Percentiles rank a stretch among this genome's conserved stretches.
phyloP scores from a whole-genome alignment of 2,113 vertebrate genomes.

The Ibidorhyncha struthersii region DNA sequence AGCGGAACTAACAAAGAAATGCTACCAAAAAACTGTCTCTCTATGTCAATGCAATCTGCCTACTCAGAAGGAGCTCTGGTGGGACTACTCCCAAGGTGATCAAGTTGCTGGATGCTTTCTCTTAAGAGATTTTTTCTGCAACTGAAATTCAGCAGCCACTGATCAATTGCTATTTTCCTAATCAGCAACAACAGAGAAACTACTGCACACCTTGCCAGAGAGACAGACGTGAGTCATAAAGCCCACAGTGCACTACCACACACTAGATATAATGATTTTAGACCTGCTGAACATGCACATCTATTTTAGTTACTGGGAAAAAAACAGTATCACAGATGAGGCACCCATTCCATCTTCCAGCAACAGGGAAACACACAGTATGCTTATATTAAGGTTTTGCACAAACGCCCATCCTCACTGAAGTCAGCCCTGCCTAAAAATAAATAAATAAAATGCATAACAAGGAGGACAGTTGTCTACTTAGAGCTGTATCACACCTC shows the following conservation, averaged over 20 bases:
- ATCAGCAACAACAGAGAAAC: neutral
- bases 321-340: neutral
- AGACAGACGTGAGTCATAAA: neutral
- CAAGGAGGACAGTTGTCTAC: neutral
- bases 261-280: neutral
- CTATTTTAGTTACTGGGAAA: neutral
- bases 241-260: neutral
- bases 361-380: neutral
- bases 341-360: neutral
- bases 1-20: neutral
- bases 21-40: neutral
- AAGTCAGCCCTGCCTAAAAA: neutral
- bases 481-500: neutral
- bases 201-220: neutral
- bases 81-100: neutral
- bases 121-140: neutral
- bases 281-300: neutral
- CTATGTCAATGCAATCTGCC: neutral
- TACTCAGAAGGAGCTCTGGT: neutral
- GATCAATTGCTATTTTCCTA: slow-evolving; percentile 32
- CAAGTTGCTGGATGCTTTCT: neutral
- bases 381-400: neutral
- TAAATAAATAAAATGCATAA: neutral
- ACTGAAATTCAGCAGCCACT: neutral
- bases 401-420: neutral